Base-by-base conservation (phyloP, 1,140 invertebrate species). In the Whitmania pigra region DNA sequence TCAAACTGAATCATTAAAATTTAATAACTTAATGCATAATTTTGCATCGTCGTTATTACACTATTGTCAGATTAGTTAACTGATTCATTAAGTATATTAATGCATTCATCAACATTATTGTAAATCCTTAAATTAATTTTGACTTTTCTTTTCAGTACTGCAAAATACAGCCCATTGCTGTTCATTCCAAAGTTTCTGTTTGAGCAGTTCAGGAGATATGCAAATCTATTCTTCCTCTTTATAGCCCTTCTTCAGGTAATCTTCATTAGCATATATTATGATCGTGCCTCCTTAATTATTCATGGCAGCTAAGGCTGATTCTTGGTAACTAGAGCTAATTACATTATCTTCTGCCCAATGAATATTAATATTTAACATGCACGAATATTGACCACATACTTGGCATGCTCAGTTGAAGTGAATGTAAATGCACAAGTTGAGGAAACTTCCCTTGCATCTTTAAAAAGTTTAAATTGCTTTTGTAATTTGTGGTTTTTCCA, bases 201-300 rank as follows among this genome's bases (percentile, higher is more conserved):
- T 80, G 95, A 98, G 84, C 96, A 99, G 83, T 97, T 97, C 83
- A 91, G 94, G 82, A 88, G 92, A 77, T 93, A 97, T 79, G 95
- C 95, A 71, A 99, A 99, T 85, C 86, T 97, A 72, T 98, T 98
- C 84, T 99, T 99, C 84, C 89, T 98, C 77, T 92, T 94, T 79
- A 97, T 98, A 78, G 91, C 97, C 72, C 84, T 98, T 72, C 76
- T 82, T 60, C 81, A 82, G 79, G 79, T 81, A 72, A 77, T 77
- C 22, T 2, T 63, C 57, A 25, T 63, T 15, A 49, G 15, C 9
- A 15, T 49, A 11, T 49, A 17, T 49, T 17, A 49, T 49, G 2
- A 49, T 15, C 43, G 15, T 11, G 15, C 0, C 43, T 49, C 43
- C 5, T 49, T 49, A 49, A 49, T 11, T 15, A 15, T 0, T 49